A percentile compares a stretch with the other conserved stretches of the same genome.
Evolutionary conservation across 2,113 vertebrate species (phyloP).

Genomic region (Pyxicephalus adspersus): DNA sequence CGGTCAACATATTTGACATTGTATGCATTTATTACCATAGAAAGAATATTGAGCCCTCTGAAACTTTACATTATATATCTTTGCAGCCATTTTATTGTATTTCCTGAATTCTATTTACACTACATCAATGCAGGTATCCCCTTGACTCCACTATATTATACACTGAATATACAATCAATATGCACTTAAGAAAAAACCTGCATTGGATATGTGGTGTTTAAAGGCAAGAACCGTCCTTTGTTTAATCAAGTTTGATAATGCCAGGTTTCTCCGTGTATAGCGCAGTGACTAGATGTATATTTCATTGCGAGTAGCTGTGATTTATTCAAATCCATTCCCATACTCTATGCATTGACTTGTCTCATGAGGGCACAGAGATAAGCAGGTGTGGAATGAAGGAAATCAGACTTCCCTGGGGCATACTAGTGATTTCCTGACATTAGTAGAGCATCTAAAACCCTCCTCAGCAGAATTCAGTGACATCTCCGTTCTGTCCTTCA

Average conservation of each 20-base stretch:
- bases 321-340: slow-evolving; percentile 51
- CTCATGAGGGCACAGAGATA: slow-evolving; percentile 49
- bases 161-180: slow-evolving; percentile 35
- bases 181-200: slow-evolving; percentile 1
- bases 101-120: slow-evolving; percentile 8
- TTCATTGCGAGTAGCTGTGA: slow-evolving; percentile 38
- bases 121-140: slow-evolving; percentile 6
- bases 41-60: not conserved
- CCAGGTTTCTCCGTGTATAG: not conserved
- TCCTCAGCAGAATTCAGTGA: slow-evolving; percentile 24
- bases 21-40: not conserved
- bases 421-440: slow-evolving; percentile 32
- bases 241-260: slow-evolving; percentile 37
- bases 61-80: not conserved
- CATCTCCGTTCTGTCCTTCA: slow-evolving; percentile 43
- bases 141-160: slow-evolving; percentile 15
- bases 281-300: slow-evolving; percentile 38
- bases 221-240: slow-evolving; percentile 29
- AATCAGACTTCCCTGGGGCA: slow-evolving; percentile 51
- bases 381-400: slow-evolving; percentile 50
- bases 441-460: not conserved
- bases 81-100: not conserved
- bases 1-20: not conserved
- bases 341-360: slow-evolving; percentile 47
- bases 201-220: slow-evolving; percentile 11